These are phyloP conservation scores for Idaea biselata DNA, from an alignment of 2,888 invertebrate species.

Conservation along the genomic window DNA sequence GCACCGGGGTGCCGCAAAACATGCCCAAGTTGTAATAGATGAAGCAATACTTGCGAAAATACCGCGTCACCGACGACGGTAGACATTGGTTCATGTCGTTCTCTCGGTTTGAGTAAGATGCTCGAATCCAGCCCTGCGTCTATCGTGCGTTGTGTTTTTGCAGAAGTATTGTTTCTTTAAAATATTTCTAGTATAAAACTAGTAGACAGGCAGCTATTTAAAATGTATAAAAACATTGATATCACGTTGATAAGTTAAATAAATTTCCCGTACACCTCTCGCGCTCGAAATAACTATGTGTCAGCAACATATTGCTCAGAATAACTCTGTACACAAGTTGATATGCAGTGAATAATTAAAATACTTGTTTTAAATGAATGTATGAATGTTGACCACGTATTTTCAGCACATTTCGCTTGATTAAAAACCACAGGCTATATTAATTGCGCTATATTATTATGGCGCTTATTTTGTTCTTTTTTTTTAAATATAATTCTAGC, in stretches of 20 bases:
- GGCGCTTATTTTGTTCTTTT: constrained; percentile 13
- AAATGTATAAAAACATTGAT: not conserved
- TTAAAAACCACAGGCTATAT: constrained; percentile 51
- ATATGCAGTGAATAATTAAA: constrained; percentile 60
- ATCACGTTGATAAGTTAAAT: not conserved
- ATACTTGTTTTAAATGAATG: constrained; percentile 55
- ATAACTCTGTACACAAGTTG: constrained; percentile 47
- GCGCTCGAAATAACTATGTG: constrained; percentile 9
- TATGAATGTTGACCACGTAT: constrained; percentile 55
- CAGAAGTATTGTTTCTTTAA: too few species aligned
- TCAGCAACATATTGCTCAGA: constrained; percentile 22
- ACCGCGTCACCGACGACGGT: too few species aligned
- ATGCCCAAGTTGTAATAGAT: too few species aligned
- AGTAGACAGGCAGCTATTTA: not conserved
- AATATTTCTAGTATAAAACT: too few species aligned
- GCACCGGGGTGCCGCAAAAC: too few species aligned
- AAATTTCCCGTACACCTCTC: not conserved
- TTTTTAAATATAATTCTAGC: too few species aligned
- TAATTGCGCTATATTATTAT: constrained; percentile 38
- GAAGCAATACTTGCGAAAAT: too few species aligned
- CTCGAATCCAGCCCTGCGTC: too few species aligned
- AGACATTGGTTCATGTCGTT: too few species aligned
- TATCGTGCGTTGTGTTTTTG: too few species aligned
- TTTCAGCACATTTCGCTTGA: constrained; percentile 53
- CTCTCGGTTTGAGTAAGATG: too few species aligned